phyloP scores from a whole-genome alignment of 2,797 vertebrate species.

The Chelon auratus region DNA sequence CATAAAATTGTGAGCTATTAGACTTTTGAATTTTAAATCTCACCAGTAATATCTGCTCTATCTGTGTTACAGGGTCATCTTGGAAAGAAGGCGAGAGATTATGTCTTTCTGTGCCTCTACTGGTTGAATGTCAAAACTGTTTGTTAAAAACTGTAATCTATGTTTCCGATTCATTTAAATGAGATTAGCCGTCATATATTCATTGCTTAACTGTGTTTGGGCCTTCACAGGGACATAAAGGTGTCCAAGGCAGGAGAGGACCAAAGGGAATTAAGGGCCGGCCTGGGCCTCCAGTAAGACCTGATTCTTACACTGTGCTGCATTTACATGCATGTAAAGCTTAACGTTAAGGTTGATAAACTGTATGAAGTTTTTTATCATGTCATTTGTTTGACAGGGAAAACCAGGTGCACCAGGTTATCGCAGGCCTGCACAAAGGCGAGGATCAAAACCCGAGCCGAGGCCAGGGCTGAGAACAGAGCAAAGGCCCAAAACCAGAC shows the following conservation, averaged over 20 bases:
- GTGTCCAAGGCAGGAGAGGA: conserved; percentile 59
- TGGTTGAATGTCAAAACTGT: no score
- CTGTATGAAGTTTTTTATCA: neutral
- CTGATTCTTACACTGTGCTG: neutral
- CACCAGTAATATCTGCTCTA: neutral
- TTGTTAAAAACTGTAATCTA: no score
- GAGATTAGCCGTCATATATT: no score
- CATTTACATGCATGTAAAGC: neutral
- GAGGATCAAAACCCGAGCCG: conserved; percentile 3
- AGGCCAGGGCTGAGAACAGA: conserved; percentile 13
- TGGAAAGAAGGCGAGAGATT: conserved; percentile 78
- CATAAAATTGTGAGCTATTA: no score
- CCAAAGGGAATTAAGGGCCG: conserved; percentile 79
- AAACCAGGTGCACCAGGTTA: conserved; percentile 73
- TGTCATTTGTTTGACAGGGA: conserved; percentile 69
- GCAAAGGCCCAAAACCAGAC: conserved; percentile 16
- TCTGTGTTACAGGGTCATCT: conserved; percentile 72
- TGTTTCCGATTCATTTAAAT: no score
- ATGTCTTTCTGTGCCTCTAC: no score
- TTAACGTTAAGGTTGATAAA: neutral
- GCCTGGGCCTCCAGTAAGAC: conserved; percentile 78
- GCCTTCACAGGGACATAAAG: conserved; percentile 71
- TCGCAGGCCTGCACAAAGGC: conserved; percentile 18
- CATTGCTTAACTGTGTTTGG: conserved; percentile 18
- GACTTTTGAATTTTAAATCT: no score